These are phyloP conservation scores for Apolygus lucorum DNA, from an alignment of 1,140 invertebrate species.

Conservation along the genomic window DNA sequence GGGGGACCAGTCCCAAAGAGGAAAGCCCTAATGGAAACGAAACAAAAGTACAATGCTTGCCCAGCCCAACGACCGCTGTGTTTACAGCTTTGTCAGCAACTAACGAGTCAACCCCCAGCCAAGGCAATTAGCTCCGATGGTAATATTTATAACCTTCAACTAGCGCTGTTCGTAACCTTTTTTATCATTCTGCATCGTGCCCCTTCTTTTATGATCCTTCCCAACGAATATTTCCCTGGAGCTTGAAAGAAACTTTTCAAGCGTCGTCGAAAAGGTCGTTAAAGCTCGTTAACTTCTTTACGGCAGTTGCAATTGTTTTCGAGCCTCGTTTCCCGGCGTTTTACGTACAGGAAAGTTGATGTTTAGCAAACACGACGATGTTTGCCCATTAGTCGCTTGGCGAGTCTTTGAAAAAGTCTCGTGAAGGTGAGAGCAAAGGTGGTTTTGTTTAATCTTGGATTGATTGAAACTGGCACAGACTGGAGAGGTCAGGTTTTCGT, in stretches of 20 bases:
- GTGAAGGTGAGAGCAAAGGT: no score
- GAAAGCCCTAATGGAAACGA: neutral
- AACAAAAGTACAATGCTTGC: neutral
- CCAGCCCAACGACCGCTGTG: neutral
- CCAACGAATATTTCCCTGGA: neutral
- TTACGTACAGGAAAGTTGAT: neutral
- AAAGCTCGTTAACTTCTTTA: neutral
- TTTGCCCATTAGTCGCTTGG: neutral
- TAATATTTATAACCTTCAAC: neutral
- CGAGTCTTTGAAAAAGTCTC: no score
- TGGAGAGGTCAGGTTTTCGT: no score
- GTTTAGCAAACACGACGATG: neutral
- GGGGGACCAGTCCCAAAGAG: neutral
- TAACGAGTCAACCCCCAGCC: neutral
- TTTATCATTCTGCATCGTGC: no score
- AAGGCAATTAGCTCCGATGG: neutral
- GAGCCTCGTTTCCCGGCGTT: neutral
- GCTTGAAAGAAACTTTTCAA: neutral
- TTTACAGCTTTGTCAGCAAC: neutral
- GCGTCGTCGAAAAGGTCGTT: neutral
- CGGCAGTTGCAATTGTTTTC: neutral
- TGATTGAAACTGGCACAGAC: no score
- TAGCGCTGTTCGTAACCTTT: neutral
- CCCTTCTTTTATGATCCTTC: neutral
- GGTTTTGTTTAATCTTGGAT: no score